phyloP scores from a whole-genome alignment of 2,888 invertebrate genomes.

The Lissonota sp. region DNA sequence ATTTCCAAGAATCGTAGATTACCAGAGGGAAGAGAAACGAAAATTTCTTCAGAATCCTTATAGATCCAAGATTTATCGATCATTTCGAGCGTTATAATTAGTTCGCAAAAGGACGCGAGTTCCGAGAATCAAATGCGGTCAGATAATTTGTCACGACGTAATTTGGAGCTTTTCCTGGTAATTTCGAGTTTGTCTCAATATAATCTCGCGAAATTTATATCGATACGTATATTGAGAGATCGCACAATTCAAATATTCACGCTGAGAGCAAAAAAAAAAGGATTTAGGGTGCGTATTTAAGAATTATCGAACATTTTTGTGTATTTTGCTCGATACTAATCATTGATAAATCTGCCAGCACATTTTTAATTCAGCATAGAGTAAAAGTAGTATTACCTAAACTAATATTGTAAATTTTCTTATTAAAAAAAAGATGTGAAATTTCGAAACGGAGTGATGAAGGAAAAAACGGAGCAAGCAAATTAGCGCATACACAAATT shows the following conservation, averaged over 20 bases:
- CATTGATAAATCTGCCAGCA: conserved; percentile 5
- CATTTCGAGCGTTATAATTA: conserved; percentile 28
- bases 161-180: conserved; percentile 10
- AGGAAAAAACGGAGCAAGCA: no score
- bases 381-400: no score
- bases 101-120: conserved; percentile 22
- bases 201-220: no score
- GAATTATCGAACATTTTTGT: conserved; percentile 6
- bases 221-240: no score
- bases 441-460: background rate
- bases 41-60: conserved; percentile 64
- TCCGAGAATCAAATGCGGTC: conserved; percentile 11
- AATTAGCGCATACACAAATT: no score
- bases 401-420: no score
- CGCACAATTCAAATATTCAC: no score
- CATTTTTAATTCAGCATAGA: background rate
- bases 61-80: conserved; percentile 43
- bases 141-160: background rate
- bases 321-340: background rate
- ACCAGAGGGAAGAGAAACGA: conserved; percentile 54
- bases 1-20: conserved; percentile 68
- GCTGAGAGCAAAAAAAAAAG: no score
- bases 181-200: no score
- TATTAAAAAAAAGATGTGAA: background rate
- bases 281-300: no score